Percentiles rank a stretch among this genome's conserved stretches.
Conservation (phyloP, 2,113 vertebrate genomes). For the Archilochus colubris region DNA sequence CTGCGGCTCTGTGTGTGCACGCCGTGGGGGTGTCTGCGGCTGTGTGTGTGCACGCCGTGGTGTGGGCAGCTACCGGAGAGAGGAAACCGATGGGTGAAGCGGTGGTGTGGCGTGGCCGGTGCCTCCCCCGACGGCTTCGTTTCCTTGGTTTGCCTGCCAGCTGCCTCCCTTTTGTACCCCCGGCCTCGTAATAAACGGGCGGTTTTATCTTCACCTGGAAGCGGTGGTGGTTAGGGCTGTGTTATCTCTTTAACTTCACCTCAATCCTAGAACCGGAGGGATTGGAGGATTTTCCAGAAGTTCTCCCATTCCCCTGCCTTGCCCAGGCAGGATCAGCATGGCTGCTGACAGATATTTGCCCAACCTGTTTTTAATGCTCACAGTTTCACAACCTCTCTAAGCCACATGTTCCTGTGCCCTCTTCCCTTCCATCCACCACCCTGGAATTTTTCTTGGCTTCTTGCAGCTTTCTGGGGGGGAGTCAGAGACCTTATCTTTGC, state of each 20-base stretch:
- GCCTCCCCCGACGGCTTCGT: accelerated
- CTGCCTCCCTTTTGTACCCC: neutral
- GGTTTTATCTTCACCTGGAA: neutral
- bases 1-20: too few relatives aligned
- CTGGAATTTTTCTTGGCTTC: neutral
- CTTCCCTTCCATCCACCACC: accelerated
- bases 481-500: neutral
- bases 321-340: accelerated
- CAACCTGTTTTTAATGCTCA: neutral
- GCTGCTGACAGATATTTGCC: neutral
- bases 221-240: accelerated
- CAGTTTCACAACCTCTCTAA: neutral
- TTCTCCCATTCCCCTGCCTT: neutral
- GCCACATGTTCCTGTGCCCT: neutral
- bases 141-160: neutral
- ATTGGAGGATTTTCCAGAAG: neutral
- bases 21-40: neutral
- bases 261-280: neutral
- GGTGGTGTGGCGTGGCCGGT: accelerated
- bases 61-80: accelerated
- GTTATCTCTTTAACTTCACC: too few relatives aligned
- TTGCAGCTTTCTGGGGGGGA: neutral
- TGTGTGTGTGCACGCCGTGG: neutral
- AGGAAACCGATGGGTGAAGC: accelerated
- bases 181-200: accelerated